phyloP scores from a whole-genome alignment of 2,888 invertebrate genomes.

The Apamea anceps region DNA sequence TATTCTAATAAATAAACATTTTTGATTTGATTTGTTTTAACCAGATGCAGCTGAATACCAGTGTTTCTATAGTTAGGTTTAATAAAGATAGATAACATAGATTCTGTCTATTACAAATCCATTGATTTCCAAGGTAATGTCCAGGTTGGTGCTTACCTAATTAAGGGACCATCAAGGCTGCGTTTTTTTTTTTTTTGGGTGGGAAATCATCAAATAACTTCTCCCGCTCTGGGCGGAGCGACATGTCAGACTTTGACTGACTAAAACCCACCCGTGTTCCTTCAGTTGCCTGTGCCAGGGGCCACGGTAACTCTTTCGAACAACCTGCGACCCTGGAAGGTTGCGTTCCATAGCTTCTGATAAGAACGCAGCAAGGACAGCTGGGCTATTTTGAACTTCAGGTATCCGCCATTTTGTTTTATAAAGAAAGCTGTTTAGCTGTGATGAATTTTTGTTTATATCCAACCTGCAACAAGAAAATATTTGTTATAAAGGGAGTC shows the following conservation, averaged over 20 bases:
- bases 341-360: neutral
- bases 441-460: neutral
- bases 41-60: no score
- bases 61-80: no score
- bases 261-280: no score
- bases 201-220: no score
- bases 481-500: neutral
- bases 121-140: neutral
- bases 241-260: no score
- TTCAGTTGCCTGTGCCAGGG: no score
- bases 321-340: no score
- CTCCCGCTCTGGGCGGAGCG: no score
- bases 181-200: neutral
- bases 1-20: no score
- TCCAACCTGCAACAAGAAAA: neutral
- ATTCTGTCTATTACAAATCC: neutral
- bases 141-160: neutral
- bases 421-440: neutral
- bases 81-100: neutral
- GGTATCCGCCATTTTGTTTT: neutral
- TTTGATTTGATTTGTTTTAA: no score
- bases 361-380: neutral
- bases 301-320: no score
- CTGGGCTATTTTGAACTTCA: neutral
- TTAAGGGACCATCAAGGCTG: neutral